A percentile compares a stretch with the other conserved stretches of the same genome.
phyloP scores from a whole-genome alignment of 2,797 vertebrate species.

The Acipenser transmontanus region DNA sequence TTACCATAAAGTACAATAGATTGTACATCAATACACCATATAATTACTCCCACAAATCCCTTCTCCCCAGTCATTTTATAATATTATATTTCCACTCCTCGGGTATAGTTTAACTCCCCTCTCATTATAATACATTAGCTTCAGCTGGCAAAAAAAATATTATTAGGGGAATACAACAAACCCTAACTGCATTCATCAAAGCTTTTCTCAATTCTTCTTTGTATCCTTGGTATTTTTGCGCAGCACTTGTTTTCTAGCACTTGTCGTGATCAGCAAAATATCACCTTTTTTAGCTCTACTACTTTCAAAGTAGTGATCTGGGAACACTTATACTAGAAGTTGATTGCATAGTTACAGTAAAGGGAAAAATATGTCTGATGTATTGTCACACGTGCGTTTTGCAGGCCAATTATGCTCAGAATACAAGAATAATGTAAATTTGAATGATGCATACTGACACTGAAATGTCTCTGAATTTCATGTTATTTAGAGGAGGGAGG shows the following conservation, averaged over 20 bases:
- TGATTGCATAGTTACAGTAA: no score
- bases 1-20: neutral
- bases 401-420: no score
- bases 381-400: no score
- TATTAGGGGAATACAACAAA: neutral
- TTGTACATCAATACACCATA: neutral
- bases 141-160: neutral
- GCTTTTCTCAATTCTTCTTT: neutral
- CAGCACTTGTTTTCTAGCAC: neutral
- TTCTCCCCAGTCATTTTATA: neutral
- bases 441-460: no score
- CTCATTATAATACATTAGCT: constrained; percentile 6
- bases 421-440: no score
- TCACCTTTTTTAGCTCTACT: no score
- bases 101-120: neutral
- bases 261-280: neutral
- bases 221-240: neutral
- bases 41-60: neutral
- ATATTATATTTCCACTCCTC: neutral
- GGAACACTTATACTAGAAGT: no score
- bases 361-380: no score
- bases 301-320: no score
- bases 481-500: no score
- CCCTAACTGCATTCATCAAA: constrained; percentile 8
- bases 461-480: no score